A percentile compares a stretch with the other conserved stretches of the same genome.
Evolutionary conservation across 2,797 vertebrate species (phyloP).

Genomic region (Halcyon smyrnensis): DNA sequence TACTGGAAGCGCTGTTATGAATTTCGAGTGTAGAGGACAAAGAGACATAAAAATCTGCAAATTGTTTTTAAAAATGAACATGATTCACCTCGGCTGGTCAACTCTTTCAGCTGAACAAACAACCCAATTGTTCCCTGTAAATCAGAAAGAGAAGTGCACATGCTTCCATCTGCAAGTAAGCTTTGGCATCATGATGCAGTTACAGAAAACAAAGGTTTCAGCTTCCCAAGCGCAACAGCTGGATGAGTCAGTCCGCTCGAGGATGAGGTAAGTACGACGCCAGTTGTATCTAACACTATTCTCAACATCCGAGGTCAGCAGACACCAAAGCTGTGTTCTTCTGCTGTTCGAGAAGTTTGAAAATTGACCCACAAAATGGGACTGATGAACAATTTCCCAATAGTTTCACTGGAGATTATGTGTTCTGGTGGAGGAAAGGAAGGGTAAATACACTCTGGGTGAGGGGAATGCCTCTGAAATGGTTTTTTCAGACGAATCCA

Average conservation of each 20-base stretch:
- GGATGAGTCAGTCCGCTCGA: not conserved
- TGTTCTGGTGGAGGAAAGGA: not conserved
- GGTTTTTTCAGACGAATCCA: not conserved
- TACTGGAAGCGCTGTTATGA: not conserved
- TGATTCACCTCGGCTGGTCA: not conserved
- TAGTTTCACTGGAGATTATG: not conserved
- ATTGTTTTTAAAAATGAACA: not conserved
- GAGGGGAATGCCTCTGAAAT: not conserved
- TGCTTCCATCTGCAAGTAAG: not conserved
- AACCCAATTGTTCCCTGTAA: not conserved
- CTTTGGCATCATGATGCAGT: not conserved
- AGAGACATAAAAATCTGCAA: not conserved
- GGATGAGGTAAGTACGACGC: not conserved
- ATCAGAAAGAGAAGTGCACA: not conserved
- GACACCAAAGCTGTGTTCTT: not conserved
- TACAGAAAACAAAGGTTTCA: not conserved
- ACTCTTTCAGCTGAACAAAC: conserved; percentile 33
- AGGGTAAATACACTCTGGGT: not conserved
- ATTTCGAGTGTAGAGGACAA: not conserved
- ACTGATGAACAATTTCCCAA: not conserved
- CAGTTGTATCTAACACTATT: fast-evolving
- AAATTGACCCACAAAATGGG: not conserved
- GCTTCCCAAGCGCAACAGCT: not conserved
- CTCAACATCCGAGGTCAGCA: not conserved
- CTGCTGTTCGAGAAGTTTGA: not conserved